Evolutionary conservation across 2,797 vertebrate genomes (phyloP), one percentile per base, ranked within the genome.

Genomic region (Schizopygopsis malacanthus): DNA sequence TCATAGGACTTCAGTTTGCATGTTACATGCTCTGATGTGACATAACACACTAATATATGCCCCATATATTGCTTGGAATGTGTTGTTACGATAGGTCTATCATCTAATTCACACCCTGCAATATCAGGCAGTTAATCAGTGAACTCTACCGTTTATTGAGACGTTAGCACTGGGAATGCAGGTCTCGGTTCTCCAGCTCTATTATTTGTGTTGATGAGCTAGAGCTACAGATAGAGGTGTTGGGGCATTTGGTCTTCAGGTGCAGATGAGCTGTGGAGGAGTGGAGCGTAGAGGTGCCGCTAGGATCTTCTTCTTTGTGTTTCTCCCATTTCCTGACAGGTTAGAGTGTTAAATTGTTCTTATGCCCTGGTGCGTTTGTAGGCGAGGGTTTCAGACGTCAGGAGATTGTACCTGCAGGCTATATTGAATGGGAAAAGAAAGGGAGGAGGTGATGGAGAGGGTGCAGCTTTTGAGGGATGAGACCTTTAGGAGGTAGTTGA

Each of bases 351-450:
- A 86, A 87, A 89, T 89, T 87, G 79, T 79, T 87, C 79, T 89
- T 61, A 67, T 87, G 90, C 87, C 86, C 79, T 61, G 73, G 81
- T 85, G 89, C 20, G 82, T 89, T 89, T 84, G 78, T 86, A 86
- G 81, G 59, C 39, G 41, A 87, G 81, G 76, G 39, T 84, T 50
- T 79, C 22, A 61, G 86, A 75, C 63, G 50, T 79, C 76, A 52
- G 82, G 67, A 61, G 75, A 81, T 84, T 72, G 71, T 76, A 87
- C 81, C 85, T 85, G 59, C 59, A 20, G 85, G 82, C 65, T 67
- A 54, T 79, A 72, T 50, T 80, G 69, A 86, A 69, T 75, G 16
- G 20, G 75, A 82, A 47, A 45, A 71, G 72, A 72, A 77, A 25
- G 50, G 77, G 69, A 75, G 52, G 73, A 33, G 79, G 61, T 54